phyloP scores from a whole-genome alignment of 2,888 invertebrate genomes.

The Sinotaia quadrata region DNA sequence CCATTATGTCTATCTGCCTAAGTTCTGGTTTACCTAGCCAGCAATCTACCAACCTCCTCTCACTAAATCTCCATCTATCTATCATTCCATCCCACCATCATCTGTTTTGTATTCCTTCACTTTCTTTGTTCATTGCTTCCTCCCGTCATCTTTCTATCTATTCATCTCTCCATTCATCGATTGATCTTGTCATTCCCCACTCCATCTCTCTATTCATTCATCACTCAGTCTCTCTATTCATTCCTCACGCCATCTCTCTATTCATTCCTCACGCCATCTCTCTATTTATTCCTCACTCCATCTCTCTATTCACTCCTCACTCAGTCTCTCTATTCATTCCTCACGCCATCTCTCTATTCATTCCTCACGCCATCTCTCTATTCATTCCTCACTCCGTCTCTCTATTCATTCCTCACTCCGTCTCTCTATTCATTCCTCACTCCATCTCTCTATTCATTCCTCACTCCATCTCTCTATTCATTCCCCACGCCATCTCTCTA shows the following conservation, averaged over 20 bases:
- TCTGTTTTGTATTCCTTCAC: background rate
- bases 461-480: too few species aligned
- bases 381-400: too few species aligned
- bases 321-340: too few species aligned
- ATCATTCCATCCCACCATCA: background rate
- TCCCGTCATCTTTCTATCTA: background rate
- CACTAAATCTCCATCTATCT: background rate
- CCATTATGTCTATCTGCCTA: background rate
- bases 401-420: too few species aligned
- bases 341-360: too few species aligned
- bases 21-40: background rate
- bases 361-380: too few species aligned
- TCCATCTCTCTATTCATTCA: slow-evolving; percentile 3
- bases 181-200: background rate
- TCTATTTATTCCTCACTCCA: background rate
- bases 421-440: too few species aligned
- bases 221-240: background rate
- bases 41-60: background rate
- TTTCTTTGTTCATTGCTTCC: background rate
- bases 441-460: too few species aligned
- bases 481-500: too few species aligned
- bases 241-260: slow-evolving; percentile 9
- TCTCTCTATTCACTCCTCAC: background rate
- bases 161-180: background rate
- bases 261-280: background rate